Evolutionary conservation across 2,888 invertebrate genomes (phyloP).

Genomic region (Pecten maximus): DNA sequence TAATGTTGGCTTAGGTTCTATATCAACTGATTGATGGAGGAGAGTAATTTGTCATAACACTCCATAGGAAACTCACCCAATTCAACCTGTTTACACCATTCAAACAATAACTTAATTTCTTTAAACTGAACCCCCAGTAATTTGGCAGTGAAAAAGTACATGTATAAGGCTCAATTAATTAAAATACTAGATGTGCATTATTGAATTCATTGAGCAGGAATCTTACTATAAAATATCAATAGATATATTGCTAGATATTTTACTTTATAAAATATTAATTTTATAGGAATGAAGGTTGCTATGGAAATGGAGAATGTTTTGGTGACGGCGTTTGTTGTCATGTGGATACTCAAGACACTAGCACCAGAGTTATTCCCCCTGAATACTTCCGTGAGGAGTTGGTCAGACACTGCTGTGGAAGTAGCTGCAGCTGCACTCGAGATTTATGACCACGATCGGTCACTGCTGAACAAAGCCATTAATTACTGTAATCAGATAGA

Average conservation of each 20-base stretch:
- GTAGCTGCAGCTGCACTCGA: background rate
- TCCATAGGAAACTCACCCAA: too few species aligned
- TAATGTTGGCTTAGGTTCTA: background rate
- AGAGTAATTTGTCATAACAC: too few species aligned
- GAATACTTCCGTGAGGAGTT: background rate
- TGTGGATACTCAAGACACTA: slow-evolving; percentile 42
- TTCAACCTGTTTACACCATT: too few species aligned
- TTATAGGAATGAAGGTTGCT: slow-evolving; percentile 43
- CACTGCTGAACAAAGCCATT: slow-evolving; percentile 26
- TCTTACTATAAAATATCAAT: background rate
- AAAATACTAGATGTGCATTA: background rate
- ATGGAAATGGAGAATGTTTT: slow-evolving; percentile 44
- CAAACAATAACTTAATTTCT: too few species aligned
- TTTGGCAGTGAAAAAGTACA: too few species aligned
- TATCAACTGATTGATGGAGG: too few species aligned
- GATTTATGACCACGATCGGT: background rate
- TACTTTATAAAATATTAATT: background rate
- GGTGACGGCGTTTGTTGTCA: slow-evolving; percentile 42
- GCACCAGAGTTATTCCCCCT: slow-evolving; percentile 50
- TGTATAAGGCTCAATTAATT: too few species aligned
- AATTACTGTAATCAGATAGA: slow-evolving; percentile 39
- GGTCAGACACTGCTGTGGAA: background rate
- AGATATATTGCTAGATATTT: background rate
- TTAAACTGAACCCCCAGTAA: too few species aligned
- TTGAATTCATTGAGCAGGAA: background rate